These are phyloP conservation scores for Nomada hirtipes DNA, from an alignment of 2,888 invertebrate species.

Conservation along the genomic window DNA sequence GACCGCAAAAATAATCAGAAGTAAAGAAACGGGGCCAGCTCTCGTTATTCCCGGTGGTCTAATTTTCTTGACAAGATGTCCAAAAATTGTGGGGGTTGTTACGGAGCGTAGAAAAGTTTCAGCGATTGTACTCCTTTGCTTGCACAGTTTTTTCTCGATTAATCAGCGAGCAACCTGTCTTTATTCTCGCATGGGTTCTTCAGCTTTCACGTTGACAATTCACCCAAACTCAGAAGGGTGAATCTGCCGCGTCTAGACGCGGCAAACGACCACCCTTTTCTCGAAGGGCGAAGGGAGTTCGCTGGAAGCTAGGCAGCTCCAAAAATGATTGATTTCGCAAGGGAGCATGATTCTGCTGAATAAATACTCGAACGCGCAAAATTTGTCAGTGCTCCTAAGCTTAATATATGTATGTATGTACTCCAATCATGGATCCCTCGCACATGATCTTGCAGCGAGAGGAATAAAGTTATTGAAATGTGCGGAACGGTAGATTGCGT, in stretches of 20 bases:
- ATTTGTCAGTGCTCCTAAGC: not conserved
- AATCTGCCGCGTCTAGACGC: slow-evolving; percentile 70
- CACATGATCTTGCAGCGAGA: slow-evolving; percentile 12
- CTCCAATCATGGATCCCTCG: not conserved
- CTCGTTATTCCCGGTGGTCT: not conserved
- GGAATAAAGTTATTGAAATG: slow-evolving; percentile 11
- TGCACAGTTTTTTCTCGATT: slow-evolving; percentile 20
- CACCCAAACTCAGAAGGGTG: slow-evolving; percentile 64
- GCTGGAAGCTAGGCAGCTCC: no score
- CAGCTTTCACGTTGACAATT: slow-evolving; percentile 63
- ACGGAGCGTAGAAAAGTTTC: not conserved
- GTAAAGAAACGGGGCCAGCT: slow-evolving; percentile 5
- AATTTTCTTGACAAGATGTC: not conserved
- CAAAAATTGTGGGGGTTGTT: not conserved
- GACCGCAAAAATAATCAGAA: not conserved
- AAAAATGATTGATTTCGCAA: not conserved
- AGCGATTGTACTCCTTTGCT: not conserved
- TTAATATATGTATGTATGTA: not conserved
- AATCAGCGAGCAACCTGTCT: slow-evolving; percentile 32
- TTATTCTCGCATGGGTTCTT: slow-evolving; percentile 61
- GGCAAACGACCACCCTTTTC: slow-evolving; percentile 67
- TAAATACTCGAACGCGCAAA: not conserved
- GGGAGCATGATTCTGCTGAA: no score
- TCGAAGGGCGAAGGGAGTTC: slow-evolving; percentile 60
- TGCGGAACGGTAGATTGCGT: no score